A percentile compares a stretch with the other conserved stretches of the same genome.
Evolutionary conservation across 2,797 vertebrate genomes (phyloP).

Genomic region (Ptychobarbus kaznakovi): DNA sequence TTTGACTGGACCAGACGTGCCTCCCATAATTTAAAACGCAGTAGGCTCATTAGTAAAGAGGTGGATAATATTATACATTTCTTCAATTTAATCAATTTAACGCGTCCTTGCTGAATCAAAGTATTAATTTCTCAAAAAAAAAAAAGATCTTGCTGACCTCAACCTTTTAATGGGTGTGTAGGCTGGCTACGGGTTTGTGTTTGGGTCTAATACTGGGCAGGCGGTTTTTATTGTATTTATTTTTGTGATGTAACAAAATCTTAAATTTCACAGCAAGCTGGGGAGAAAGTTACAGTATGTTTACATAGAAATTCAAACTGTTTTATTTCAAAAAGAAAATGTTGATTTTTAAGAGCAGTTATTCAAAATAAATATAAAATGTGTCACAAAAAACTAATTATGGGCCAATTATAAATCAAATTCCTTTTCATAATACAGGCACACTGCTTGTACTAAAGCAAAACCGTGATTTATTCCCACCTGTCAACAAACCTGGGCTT

Average conservation of each 20-base stretch:
- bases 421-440: not conserved
- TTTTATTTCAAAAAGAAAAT: not conserved
- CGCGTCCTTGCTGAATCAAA: not conserved
- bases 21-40: not conserved
- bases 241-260: not conserved
- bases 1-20: too few relatives aligned
- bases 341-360: constrained; percentile 8
- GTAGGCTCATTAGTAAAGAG: not conserved
- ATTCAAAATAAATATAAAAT: not conserved
- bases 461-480: not conserved
- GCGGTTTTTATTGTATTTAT: not conserved
- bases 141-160: not conserved
- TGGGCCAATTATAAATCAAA: not conserved
- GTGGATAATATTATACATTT: not conserved
- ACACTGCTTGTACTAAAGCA: constrained; percentile 4
- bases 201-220: not conserved
- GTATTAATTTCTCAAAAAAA: not conserved
- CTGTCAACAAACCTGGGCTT: not conserved
- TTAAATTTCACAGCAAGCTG: not conserved
- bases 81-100: not conserved
- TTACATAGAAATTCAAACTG: not conserved
- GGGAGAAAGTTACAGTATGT: not conserved
- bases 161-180: not conserved
- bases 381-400: not conserved
- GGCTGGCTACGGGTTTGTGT: not conserved